These are phyloP conservation scores for Peromyscus leucopus DNA, from an alignment of 2,113 vertebrate genomes.

Conservation along the genomic window DNA sequence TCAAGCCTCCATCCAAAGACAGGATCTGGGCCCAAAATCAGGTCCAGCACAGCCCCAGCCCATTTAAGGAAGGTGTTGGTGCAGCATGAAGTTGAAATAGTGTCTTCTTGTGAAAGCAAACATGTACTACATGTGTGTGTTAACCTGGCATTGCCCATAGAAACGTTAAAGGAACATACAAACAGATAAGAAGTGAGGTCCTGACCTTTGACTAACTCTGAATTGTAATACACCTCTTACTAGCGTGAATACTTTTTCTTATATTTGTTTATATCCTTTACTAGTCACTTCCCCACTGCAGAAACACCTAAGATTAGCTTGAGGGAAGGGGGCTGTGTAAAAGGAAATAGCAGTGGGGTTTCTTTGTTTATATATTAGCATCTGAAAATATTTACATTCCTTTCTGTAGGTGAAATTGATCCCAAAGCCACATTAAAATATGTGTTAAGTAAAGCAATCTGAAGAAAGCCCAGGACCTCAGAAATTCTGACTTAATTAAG, in stretches of 20 bases:
- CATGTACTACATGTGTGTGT: neutral
- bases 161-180: constrained; percentile 5
- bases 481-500: neutral
- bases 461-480: constrained; percentile 58
- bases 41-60: neutral
- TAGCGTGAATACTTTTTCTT: constrained; percentile 12
- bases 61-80: neutral
- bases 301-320: neutral
- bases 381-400: constrained; percentile 63
- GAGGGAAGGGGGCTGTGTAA: too few species aligned
- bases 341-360: neutral
- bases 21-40: neutral
- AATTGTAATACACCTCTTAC: constrained; percentile 16
- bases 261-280: neutral
- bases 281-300: neutral
- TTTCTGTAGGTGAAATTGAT: constrained; percentile 68
- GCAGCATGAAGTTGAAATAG: neutral
- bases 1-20: neutral
- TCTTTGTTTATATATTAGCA: constrained; percentile 48
- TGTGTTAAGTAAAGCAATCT: constrained; percentile 4
- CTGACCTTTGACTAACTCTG: constrained; percentile 19
- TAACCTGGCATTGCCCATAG: neutral
- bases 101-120: constrained; percentile 16
- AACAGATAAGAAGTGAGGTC: neutral
- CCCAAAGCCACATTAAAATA: constrained; percentile 1